Conservation (phyloP, 2,797 vertebrate genomes). For the Centropyge bicolor region DNA sequence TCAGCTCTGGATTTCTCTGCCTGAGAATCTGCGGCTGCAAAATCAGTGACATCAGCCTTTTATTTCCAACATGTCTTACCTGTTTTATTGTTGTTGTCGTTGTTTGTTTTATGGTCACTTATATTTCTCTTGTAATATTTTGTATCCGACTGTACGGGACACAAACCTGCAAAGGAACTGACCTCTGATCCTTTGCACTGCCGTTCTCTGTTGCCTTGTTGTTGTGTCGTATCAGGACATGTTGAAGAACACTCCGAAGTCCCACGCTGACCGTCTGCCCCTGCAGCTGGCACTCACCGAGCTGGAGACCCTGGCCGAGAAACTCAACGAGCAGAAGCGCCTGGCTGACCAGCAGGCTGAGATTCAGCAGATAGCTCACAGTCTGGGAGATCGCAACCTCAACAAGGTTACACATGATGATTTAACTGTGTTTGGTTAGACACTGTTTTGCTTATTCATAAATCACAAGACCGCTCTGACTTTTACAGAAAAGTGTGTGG, state of each 20-base stretch:
- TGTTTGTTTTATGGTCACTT: not conserved
- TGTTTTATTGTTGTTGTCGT: too few relatives aligned
- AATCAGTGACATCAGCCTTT: too few relatives aligned
- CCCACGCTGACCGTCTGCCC: conserved; percentile 89
- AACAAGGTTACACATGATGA: conserved; percentile 85
- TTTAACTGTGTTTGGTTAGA: too few relatives aligned
- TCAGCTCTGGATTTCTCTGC: too few relatives aligned
- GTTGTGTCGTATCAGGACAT: conserved; percentile 86
- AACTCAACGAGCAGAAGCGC: conserved; percentile 93
- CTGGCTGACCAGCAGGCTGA: conserved; percentile 91
- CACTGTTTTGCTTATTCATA: not conserved
- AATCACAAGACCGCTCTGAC: not conserved
- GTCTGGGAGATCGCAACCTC: conserved; percentile 88
- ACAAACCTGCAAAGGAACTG: too few relatives aligned
- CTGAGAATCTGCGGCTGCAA: too few relatives aligned
- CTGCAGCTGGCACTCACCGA: conserved; percentile 93
- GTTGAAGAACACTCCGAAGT: conserved; percentile 92
- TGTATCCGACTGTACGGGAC: too few relatives aligned
- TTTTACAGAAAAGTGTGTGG: not conserved
- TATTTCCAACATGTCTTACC: too few relatives aligned
- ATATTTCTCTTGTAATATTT: not conserved
- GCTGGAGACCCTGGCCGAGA: conserved; percentile 92
- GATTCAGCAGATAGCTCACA: conserved; percentile 91
- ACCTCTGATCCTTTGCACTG: not conserved
- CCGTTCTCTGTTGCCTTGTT: not conserved